Evolutionary conservation across 1,140 invertebrate species (phyloP), one percentile per base, ranked within the genome.

Genomic region (Pogonomyrmex barbatus): DNA sequence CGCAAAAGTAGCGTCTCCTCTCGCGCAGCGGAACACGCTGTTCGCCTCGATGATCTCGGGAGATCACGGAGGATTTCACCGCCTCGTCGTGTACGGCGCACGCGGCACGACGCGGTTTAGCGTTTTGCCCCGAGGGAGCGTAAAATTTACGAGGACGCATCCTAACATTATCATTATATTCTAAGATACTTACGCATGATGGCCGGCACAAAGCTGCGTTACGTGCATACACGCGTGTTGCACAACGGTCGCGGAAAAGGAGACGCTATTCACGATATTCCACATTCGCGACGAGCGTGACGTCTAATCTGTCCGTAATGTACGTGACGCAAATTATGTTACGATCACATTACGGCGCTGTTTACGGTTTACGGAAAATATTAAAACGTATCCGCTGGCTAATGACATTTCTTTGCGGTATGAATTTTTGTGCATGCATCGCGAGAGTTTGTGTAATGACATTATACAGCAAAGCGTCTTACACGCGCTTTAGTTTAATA

Each of bases 221-320:
- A 78, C 42, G 42, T 83, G 14, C 52, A 24, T 17, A 36, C 42
- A 30, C 36, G 17, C 52, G 30, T 54, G 65, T 83, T 83, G 56
- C 58, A 8, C n/a, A 82, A 82, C 68, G 39, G n/a, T 83, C 79
- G 54, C 79, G 79, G 79, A 73, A 83, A 83, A 73, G 58, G n/a
- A 50, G 45, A 24, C 24, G 14, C 65, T 24, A 36, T 70, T 52
- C 79, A 36, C 14, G 52, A 14, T 60, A 45, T 79, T 79, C 36
- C 36, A 82, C 70, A 60, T 75, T 73, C 68, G 68, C 68, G 70
- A 75, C 54, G 56, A 47, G 58, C 65, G 78, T 68, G 63, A 82
- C 78, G 65, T 82, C 47, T 82, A 73, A 82, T 82, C 56, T 82
- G 67, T 17, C 52, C 50, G 65, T 54, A 42, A 70, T 68, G 36